A percentile compares a stretch with the other conserved stretches of the same genome.
Conservation (phyloP, 2,888 invertebrate species). For the Ditylenchus weischeri region DNA sequence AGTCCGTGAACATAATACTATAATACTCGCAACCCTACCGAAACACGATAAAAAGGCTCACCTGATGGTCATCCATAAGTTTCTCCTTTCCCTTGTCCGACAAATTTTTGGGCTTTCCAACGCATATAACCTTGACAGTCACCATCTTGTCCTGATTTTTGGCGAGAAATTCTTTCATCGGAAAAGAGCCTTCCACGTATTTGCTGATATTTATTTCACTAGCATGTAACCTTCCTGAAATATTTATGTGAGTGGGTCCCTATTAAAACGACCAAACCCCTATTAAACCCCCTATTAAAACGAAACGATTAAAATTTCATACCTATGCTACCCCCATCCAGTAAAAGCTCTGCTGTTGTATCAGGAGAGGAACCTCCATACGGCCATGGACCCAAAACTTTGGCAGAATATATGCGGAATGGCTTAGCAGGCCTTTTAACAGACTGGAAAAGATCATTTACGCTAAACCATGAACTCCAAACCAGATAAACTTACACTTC, state of each 20-base stretch:
- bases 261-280: too few species aligned
- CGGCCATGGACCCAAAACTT: slow-evolving; percentile 34
- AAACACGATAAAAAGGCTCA: too few species aligned
- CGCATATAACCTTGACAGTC: slow-evolving; percentile 34
- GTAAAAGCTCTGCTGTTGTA: slow-evolving; percentile 30
- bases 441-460: too few species aligned
- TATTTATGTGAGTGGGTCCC: too few species aligned
- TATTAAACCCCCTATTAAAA: too few species aligned
- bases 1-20: too few species aligned
- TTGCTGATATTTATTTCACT: slow-evolving; percentile 30
- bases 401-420: slow-evolving; percentile 33
- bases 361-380: slow-evolving; percentile 29
- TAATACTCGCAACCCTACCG: too few species aligned
- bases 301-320: not conserved
- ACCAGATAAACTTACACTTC: not conserved
- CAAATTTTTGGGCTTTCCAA: slow-evolving; percentile 22
- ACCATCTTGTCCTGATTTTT: slow-evolving; percentile 28
- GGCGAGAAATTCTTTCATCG: slow-evolving; percentile 28
- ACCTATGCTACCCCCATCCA: slow-evolving; percentile 36
- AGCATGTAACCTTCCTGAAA: slow-evolving; percentile 33
- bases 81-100: slow-evolving; percentile 18
- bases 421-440: slow-evolving; percentile 27
- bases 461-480: too few species aligned
- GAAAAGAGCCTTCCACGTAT: slow-evolving; percentile 19
- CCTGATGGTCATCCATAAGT: slow-evolving; percentile 19